Conservation (phyloP, 2,888 invertebrate species). For the Pandemis corylana region DNA sequence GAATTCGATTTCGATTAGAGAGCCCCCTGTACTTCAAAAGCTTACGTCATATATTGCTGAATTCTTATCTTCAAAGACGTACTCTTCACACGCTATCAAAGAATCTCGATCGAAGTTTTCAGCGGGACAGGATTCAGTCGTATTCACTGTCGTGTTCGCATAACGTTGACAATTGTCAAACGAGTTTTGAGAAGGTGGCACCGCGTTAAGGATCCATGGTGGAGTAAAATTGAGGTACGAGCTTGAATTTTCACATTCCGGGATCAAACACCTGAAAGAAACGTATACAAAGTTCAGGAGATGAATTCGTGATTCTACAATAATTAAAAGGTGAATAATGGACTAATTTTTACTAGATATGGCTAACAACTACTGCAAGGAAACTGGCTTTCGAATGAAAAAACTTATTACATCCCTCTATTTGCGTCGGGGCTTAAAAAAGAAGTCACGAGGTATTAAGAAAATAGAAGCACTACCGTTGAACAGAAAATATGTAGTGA, state of each 20-base stretch:
- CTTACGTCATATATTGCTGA: constrained; percentile 27
- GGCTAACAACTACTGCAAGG: too few species aligned
- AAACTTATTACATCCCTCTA: too few species aligned
- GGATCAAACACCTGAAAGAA: constrained; percentile 29
- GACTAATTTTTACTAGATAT: too few species aligned
- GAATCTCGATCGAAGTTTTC: constrained; percentile 8
- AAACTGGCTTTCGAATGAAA: too few species aligned
- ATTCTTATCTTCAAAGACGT: constrained; percentile 17
- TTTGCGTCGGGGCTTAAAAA: too few species aligned
- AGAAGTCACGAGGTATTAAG: too few species aligned
- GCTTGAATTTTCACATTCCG: constrained; percentile 20
- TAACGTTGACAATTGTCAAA: constrained; percentile 27
- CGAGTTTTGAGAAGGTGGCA: constrained; percentile 9
- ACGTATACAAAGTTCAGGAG: too few species aligned
- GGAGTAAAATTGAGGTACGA: constrained; percentile 4
- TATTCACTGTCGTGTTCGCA: not conserved
- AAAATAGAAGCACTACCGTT: too few species aligned
- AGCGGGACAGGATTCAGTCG: constrained; percentile 5
- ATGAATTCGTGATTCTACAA: too few species aligned
- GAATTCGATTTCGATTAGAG: too few species aligned
- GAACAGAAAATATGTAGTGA: too few species aligned
- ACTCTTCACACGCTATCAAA: constrained; percentile 9
- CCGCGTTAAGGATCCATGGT: constrained; percentile 23
- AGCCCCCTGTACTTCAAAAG: not conserved
- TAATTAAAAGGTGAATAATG: too few species aligned